Evolutionary conservation across 2,797 vertebrate species (phyloP).

Genomic region (Micropoecilia bifurca): DNA sequence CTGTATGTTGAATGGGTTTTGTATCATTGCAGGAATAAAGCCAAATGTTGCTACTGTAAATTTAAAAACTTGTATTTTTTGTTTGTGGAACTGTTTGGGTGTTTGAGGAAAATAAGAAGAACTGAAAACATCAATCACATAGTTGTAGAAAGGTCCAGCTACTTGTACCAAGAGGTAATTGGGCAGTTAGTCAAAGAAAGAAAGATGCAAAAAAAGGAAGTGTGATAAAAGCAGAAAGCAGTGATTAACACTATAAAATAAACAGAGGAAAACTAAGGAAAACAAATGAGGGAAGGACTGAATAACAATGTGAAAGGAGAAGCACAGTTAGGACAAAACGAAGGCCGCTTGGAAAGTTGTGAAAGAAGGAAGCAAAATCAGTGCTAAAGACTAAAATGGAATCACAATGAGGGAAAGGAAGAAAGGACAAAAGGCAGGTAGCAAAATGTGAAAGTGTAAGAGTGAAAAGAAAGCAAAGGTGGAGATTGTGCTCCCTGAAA

Average conservation of each 20-base stretch:
- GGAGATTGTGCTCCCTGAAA: slow-evolving; percentile 46
- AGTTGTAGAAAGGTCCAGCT: background rate
- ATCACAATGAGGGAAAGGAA: background rate
- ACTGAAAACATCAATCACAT: background rate
- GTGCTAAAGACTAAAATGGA: background rate
- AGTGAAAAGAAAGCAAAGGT: slow-evolving; percentile 21
- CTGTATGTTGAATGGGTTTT: background rate
- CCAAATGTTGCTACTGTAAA: background rate
- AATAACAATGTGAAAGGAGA: background rate
- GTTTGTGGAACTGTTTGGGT: background rate
- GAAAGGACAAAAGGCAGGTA: background rate
- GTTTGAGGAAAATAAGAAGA: background rate
- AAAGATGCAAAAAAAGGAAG: background rate
- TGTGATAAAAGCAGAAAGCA: background rate
- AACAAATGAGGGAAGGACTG: slow-evolving; percentile 3
- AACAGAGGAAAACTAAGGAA: background rate
- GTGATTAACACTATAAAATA: too few species aligned
- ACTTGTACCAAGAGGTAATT: background rate
- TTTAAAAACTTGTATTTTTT: background rate
- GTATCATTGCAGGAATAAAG: background rate
- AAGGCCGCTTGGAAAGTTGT: too few species aligned
- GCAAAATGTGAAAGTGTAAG: background rate
- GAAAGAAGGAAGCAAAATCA: slow-evolving; percentile 11
- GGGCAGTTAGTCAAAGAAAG: background rate
- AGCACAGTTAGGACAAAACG: background rate